These are phyloP conservation scores for Xenotilapia longispinis DNA, from an alignment of 2,113 vertebrate genomes.

Conservation along the genomic window DNA sequence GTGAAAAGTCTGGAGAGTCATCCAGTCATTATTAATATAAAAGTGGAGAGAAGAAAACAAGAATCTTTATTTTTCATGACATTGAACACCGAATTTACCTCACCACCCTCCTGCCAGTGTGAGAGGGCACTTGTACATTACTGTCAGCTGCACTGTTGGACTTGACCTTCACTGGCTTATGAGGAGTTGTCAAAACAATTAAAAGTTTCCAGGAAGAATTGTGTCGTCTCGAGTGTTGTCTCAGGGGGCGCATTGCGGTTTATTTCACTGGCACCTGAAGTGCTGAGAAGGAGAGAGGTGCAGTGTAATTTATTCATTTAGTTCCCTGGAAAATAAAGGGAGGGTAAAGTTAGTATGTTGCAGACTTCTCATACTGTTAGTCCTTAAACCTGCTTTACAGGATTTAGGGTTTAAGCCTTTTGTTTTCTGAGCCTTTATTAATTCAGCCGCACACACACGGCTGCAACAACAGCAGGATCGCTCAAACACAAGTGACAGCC, in stretches of 20 bases:
- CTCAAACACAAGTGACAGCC: neutral
- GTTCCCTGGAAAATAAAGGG: neutral
- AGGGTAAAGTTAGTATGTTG: neutral
- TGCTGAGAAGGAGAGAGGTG: neutral
- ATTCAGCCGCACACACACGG: neutral
- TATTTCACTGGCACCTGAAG: neutral
- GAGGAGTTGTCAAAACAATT: slow-evolving; percentile 70
- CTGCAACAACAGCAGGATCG: neutral
- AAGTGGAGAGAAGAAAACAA: neutral
- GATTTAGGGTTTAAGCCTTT: neutral
- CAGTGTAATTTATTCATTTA: neutral
- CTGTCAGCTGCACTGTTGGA: slow-evolving; percentile 60
- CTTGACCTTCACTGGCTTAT: slow-evolving; percentile 59
- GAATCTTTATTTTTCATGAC: slow-evolving; percentile 50
- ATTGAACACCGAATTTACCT: slow-evolving; percentile 66
- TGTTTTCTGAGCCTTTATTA: neutral
- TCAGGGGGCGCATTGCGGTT: neutral
- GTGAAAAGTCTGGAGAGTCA: neutral
- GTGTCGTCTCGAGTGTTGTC: slow-evolving; percentile 61
- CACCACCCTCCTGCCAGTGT: slow-evolving; percentile 52
- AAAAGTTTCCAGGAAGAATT: slow-evolving; percentile 66
- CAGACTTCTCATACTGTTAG: neutral
- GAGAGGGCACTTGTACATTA: slow-evolving; percentile 60
- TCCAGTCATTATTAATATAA: slow-evolving; percentile 32
- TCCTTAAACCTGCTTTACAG: slow-evolving; percentile 3